Evolutionary conservation across 2,888 invertebrate species (phyloP), one percentile per base, ranked within the genome.

Genomic region (Philhelius pedissequus): DNA sequence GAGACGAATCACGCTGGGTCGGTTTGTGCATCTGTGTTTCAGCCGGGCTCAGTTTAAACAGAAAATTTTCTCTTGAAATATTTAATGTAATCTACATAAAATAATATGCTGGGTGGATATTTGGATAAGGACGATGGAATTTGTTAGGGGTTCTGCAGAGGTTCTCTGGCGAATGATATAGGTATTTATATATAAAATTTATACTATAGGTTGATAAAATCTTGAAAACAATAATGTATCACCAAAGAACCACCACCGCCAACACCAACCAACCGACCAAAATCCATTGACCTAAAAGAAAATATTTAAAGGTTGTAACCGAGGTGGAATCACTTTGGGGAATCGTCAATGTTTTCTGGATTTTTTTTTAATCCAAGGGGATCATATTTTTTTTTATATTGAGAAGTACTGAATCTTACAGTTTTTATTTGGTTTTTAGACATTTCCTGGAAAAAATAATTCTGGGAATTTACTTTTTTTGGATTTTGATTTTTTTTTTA

Each of bases 71-170:
- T 73, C 60, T 68, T 78, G 68, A 78, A 82, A 82, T 82, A 82
- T 82, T 82, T 62, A 82, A 74, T 69, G 78, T 78, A 78, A 78
- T 82, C 73, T 78, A 56, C 78, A 82, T 82, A 74, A 82, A 82
- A 82, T 82, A 77, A 82, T 52, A 81, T 81, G 20, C 60, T 66
- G 68, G 50, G 43, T 81, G 71, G 45, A 50, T 70, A 38, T 13
- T 2, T 7, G 32, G 4, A 43, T 52, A 54, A 18, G 30, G 54
- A 18, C 15, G 20, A 20, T 56, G 13, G 7, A 56, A 32, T 56
- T 35, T 0, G 30, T 8, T 22, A 40, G n/a, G 11, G 60, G 6
- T 11, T 13, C 60, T 40, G 40, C 35, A 15, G 54, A 38, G 56
- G 35, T 76, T 32, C 32, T 40, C 5, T 48, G 6, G 15, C n/a